Evolutionary conservation across 2,797 vertebrate genomes (phyloP).

Genomic region (Nannoperca australis): DNA sequence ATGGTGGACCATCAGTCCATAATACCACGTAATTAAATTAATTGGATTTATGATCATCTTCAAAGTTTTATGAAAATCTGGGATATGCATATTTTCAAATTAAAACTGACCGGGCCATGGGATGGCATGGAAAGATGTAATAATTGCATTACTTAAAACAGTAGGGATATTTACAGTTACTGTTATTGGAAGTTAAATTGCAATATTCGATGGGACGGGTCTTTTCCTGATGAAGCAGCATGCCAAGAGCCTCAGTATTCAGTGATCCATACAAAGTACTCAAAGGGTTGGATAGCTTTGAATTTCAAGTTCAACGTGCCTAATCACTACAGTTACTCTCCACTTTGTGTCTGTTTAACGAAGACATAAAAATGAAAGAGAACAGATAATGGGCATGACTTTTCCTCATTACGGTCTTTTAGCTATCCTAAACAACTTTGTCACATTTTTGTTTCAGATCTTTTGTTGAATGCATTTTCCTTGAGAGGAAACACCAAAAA

Average conservation of each 20-base stretch:
- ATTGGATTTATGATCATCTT: not conserved
- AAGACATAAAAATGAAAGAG: not conserved
- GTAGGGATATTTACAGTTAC: not conserved
- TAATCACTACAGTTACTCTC: not conserved
- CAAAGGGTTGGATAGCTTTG: not conserved
- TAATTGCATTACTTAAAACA: not conserved
- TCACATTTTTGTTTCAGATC: not conserved
- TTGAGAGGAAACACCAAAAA: not conserved
- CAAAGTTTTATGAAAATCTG: not conserved
- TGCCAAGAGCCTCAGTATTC: not conserved
- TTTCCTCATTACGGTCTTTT: not conserved
- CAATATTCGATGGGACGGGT: not conserved
- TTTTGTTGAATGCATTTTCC: not conserved
- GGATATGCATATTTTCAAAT: constrained; percentile 13
- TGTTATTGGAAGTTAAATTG: not conserved
- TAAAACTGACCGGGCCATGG: not conserved
- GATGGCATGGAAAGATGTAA: not conserved
- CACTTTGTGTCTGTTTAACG: not conserved
- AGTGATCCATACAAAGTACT: not conserved
- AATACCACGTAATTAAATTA: not conserved
- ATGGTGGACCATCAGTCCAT: not conserved
- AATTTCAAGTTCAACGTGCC: not conserved
- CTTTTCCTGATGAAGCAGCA: not conserved
- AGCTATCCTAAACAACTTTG: not conserved
- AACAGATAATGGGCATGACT: not conserved